Conservation (phyloP, 1,140 invertebrate species). For the Drosophila hydei region DNA sequence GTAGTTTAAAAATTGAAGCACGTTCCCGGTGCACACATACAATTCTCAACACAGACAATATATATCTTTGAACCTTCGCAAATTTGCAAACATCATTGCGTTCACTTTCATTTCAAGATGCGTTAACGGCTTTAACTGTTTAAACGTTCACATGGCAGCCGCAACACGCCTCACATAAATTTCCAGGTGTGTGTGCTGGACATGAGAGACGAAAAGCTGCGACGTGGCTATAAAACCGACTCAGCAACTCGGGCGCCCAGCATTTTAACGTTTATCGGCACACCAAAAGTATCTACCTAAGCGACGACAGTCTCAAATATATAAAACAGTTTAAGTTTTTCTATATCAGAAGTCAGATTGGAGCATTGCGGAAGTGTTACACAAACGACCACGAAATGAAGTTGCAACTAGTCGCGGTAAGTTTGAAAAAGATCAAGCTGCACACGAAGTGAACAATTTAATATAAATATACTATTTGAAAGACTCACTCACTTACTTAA, state of each 20-base stretch:
- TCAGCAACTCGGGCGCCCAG: slow-evolving; percentile 63
- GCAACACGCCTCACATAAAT: slow-evolving; percentile 72
- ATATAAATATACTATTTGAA: slow-evolving; percentile 14
- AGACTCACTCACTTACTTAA: slow-evolving; percentile 3
- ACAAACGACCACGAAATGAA: slow-evolving; percentile 55
- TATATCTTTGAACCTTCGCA: slow-evolving; percentile 33
- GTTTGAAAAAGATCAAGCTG: slow-evolving; percentile 31
- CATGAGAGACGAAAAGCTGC: slow-evolving; percentile 39
- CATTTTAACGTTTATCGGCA: slow-evolving; percentile 69
- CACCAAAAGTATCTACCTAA: slow-evolving; percentile 35
- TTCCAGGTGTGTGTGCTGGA: slow-evolving; percentile 35
- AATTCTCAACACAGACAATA: slow-evolving; percentile 59
- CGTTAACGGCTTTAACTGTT: slow-evolving; percentile 51
- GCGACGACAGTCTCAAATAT: slow-evolving; percentile 17
- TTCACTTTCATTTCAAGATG: slow-evolving; percentile 79
- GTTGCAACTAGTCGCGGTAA: slow-evolving; percentile 68
- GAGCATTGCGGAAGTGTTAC: slow-evolving; percentile 45
- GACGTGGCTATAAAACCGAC: slow-evolving; percentile 65
- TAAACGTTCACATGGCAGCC: slow-evolving; percentile 10
- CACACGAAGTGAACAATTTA: slow-evolving; percentile 10
- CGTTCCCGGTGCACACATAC: slow-evolving; percentile 52
- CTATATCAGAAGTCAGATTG: slow-evolving; percentile 25
- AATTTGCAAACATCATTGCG: slow-evolving; percentile 59
- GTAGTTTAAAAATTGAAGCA: slow-evolving; percentile 73
- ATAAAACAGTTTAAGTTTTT: slow-evolving; percentile 18